Percentiles rank a stretch among this genome's conserved stretches.
phyloP scores from a whole-genome alignment of 2,888 invertebrate species.

The Schrankia costaestrigalis region DNA sequence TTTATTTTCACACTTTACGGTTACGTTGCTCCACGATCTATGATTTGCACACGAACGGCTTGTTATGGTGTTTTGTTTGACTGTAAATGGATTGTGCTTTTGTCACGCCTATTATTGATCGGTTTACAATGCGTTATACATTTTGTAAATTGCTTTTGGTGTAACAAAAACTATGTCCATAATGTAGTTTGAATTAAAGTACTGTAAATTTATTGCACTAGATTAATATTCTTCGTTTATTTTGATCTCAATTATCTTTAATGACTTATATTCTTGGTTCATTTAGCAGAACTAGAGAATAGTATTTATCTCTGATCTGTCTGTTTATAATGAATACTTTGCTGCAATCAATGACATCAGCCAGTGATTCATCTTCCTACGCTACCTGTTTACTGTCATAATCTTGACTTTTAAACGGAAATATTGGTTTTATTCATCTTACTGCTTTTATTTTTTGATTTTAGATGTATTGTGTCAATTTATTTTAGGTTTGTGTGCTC shows the following conservation, averaged over 20 bases:
- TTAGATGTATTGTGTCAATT: too few species aligned
- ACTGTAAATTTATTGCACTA: conserved; percentile 39
- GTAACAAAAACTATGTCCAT: conserved; percentile 53
- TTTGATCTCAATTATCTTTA: conserved; percentile 18
- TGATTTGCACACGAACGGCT: conserved; percentile 73
- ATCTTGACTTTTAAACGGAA: conserved; percentile 35
- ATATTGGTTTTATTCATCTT: too few species aligned
- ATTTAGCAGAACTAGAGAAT: conserved; percentile 3
- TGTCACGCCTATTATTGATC: conserved; percentile 41
- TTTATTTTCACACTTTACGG: conserved; percentile 44
- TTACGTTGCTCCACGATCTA: conserved; percentile 68
- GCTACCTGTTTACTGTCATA: conserved; percentile 25
- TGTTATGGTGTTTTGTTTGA: conserved; percentile 57
- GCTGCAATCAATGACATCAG: conserved; percentile 47
- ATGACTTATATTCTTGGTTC: conserved; percentile 9
- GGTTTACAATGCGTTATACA: conserved; percentile 31
- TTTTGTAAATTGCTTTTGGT: conserved; percentile 26
- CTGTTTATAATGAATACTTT: conserved; percentile 38
- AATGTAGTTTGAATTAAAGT: conserved; percentile 41
- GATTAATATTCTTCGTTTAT: conserved; percentile 14
- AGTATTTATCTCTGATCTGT: conserved; percentile 19
- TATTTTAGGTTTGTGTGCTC: conserved; percentile 12
- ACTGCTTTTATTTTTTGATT: conserved; percentile 11
- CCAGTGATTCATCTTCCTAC: conserved; percentile 50
- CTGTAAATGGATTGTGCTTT: conserved; percentile 48